Evolutionary conservation across 2,113 vertebrate genomes (phyloP).

Genomic region (Argyrosomus japonicus): DNA sequence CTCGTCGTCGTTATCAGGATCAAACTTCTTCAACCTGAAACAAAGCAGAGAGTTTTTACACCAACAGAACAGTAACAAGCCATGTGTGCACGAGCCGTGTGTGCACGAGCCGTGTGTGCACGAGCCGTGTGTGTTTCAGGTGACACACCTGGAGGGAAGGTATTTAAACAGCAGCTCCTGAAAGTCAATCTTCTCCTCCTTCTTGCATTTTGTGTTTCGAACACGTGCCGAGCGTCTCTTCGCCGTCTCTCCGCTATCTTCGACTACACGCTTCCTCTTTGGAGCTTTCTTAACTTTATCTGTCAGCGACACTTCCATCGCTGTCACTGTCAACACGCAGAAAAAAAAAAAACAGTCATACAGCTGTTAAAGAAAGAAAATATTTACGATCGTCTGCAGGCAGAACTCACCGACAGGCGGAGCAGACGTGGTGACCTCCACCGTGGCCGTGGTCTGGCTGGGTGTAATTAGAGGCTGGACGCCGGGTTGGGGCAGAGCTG

Average conservation of each 20-base stretch:
- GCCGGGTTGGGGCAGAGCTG: conserved; percentile 62
- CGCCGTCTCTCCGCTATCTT: conserved; percentile 94
- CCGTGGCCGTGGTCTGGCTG: conserved; percentile 77
- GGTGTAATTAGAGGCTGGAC: conserved; percentile 61
- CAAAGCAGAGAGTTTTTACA: conserved; percentile 9
- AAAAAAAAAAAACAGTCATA: neutral
- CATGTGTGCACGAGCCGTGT: neutral
- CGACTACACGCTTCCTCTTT: conserved; percentile 90
- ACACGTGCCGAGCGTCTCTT: conserved; percentile 97
- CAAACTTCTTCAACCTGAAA: conserved; percentile 91
- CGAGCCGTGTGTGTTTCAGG: neutral
- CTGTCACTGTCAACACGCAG: conserved; percentile 61
- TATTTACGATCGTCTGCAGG: neutral
- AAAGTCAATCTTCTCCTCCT: conserved; percentile 98
- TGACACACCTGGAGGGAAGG: conserved; percentile 91
- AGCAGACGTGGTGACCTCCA: conserved; percentile 84
- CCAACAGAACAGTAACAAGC: neutral
- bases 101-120: neutral
- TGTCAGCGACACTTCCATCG: conserved; percentile 85
- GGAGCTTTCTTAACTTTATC: conserved; percentile 94
- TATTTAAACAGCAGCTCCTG: conserved; percentile 96
- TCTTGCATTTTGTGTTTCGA: conserved; percentile 97
- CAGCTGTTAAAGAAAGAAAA: neutral
- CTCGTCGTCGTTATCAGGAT: conserved; percentile 94
- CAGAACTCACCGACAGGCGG: conserved; percentile 83